Conservation (phyloP, 1,140 invertebrate species). For the Bombyx mori region DNA sequence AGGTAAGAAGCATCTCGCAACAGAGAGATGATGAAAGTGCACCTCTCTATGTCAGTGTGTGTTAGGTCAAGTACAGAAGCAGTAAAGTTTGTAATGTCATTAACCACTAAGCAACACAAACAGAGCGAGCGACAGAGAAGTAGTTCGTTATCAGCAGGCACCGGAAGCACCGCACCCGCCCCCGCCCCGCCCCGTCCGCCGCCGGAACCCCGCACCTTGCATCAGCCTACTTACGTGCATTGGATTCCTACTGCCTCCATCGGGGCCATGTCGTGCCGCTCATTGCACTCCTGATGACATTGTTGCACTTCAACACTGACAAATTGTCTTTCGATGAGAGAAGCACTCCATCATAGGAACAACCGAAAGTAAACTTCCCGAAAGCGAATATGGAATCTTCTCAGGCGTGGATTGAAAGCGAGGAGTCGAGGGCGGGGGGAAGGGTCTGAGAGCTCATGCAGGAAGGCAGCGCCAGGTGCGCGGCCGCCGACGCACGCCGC, state of each 20-base stretch:
- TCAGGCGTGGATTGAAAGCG: too few relatives aligned
- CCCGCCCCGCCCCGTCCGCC: not conserved
- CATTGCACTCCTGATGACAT: constrained; percentile 23
- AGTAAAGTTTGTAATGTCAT: too few relatives aligned
- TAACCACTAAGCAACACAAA: too few relatives aligned
- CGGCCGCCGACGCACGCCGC: constrained; percentile 14
- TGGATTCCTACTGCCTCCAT: too few relatives aligned
- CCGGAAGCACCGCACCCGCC: not conserved
- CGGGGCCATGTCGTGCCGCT: constrained; percentile 2
- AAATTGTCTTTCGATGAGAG: constrained; percentile 15
- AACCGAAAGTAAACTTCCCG: too few relatives aligned
- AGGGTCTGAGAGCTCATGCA: constrained; percentile 11
- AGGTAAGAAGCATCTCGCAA: too few relatives aligned
- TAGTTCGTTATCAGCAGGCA: not conserved
- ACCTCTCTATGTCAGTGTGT: too few relatives aligned
- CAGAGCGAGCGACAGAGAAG: too few relatives aligned
- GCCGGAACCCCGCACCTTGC: not conserved
- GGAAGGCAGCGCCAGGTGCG: constrained; percentile 23
- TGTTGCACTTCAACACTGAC: constrained; percentile 49
- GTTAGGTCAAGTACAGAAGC: too few relatives aligned
- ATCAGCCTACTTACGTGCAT: not conserved
- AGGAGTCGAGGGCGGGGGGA: constrained; percentile 11
- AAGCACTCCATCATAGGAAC: constrained; percentile 11
- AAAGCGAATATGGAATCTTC: too few relatives aligned
- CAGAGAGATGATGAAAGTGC: too few relatives aligned